phyloP scores from a whole-genome alignment of 2,113 vertebrate species.

The Pterocles orientalis region DNA sequence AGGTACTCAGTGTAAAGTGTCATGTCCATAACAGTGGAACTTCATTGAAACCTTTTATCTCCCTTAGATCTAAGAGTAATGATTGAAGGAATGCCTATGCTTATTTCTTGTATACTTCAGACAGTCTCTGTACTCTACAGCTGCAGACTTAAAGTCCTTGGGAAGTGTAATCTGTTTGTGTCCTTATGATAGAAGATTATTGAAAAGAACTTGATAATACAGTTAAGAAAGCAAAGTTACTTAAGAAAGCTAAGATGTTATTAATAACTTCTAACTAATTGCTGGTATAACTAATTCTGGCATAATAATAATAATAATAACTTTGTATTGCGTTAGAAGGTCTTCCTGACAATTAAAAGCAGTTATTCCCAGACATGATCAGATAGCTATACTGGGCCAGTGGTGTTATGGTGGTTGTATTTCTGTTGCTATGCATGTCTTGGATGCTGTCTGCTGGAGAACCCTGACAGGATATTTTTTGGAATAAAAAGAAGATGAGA shows the following conservation, averaged over 20 bases:
- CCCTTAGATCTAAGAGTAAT: background rate
- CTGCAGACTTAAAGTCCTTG: background rate
- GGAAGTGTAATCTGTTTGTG: background rate
- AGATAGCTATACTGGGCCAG: background rate
- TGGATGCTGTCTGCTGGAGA: background rate
- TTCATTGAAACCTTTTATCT: background rate
- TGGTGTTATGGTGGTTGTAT: background rate
- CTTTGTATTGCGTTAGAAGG: background rate
- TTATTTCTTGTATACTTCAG: background rate
- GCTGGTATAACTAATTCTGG: background rate
- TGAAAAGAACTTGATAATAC: background rate
- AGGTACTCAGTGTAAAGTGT: background rate
- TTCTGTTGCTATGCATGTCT: conserved; percentile 32
- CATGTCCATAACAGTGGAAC: background rate
- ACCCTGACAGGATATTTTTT: background rate
- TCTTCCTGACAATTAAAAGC: background rate
- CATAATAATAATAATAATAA: background rate
- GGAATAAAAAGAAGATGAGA: background rate
- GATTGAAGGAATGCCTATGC: background rate
- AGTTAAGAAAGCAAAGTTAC: background rate
- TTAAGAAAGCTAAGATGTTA: background rate
- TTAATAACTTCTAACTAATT: background rate
- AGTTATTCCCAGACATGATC: background rate
- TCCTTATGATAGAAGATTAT: background rate
- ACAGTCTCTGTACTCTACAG: background rate